Percentiles rank a stretch among this genome's conserved stretches.
Conservation (phyloP, 1,140 invertebrate species). For the Listronotus oregonensis region DNA sequence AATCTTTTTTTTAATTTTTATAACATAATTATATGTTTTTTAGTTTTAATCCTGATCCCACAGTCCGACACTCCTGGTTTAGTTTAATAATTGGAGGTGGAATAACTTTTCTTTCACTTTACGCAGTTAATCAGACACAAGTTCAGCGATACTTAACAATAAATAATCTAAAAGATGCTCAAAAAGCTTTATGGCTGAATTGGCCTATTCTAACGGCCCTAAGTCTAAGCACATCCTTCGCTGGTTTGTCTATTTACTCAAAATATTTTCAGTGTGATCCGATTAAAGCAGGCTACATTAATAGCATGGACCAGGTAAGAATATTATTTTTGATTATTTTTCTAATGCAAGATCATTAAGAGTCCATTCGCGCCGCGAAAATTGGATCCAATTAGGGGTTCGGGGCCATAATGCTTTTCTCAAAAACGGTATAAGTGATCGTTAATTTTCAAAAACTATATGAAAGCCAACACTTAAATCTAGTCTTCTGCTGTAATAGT, state of each 20-base stretch:
- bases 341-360: too few relatives aligned
- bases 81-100: conserved; percentile 72
- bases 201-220: conserved; percentile 72
- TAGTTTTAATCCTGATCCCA: conserved; percentile 71
- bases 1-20: too few relatives aligned
- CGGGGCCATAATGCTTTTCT: too few relatives aligned
- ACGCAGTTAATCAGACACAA: conserved; percentile 84
- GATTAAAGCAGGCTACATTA: conserved; percentile 60
- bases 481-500: too few relatives aligned
- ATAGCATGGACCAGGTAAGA: conserved; percentile 57
- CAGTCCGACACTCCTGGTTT: conserved; percentile 76
- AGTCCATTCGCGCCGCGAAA: too few relatives aligned
- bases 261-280: conserved; percentile 80
- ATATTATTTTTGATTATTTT: background rate
- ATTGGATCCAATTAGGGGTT: too few relatives aligned
- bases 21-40: conserved; percentile 35
- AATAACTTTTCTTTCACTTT: conserved; percentile 75
- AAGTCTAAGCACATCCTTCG: conserved; percentile 73
- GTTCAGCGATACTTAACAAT: conserved; percentile 85
- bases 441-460: too few relatives aligned
- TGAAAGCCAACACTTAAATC: too few relatives aligned
- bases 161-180: conserved; percentile 69
- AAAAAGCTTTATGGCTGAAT: conserved; percentile 68
- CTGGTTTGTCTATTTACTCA: conserved; percentile 79
- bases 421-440: too few relatives aligned